Evolutionary conservation across 2,113 vertebrate genomes (phyloP).

Genomic region (Abramis brama): DNA sequence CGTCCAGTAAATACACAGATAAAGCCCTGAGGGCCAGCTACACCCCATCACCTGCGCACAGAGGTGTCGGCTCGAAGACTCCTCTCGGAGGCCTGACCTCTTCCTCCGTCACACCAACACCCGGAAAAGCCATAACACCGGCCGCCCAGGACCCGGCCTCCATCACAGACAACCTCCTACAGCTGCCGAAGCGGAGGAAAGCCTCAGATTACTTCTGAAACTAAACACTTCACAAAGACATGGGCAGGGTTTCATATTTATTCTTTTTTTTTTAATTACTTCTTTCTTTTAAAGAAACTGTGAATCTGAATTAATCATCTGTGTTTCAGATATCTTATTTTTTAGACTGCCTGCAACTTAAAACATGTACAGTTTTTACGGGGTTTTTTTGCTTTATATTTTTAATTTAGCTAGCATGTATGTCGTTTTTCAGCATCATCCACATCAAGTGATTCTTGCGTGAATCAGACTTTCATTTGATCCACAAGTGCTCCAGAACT

Average conservation of each 20-base stretch:
- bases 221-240: not conserved
- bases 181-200: conserved; percentile 94
- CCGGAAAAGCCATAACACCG: conserved; percentile 80
- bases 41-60: conserved; percentile 90
- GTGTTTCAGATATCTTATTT: not conserved
- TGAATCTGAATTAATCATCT: not conserved
- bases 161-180: conserved; percentile 94
- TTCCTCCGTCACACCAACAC: conserved; percentile 80
- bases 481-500: not conserved
- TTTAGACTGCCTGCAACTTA: not conserved
- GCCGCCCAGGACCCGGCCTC: conserved; percentile 87
- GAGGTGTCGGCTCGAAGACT: conserved; percentile 79
- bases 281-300: not conserved
- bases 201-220: conserved; percentile 83
- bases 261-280: not conserved
- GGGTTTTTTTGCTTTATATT: not conserved
- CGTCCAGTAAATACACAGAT: conserved; percentile 95
- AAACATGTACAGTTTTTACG: not conserved
- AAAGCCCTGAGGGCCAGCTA: conserved; percentile 96
- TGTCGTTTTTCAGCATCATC: not conserved
- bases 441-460: not conserved
- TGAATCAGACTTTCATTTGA: not conserved
- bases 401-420: not conserved
- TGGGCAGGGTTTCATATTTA: not conserved
- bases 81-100: conserved; percentile 79